These are phyloP conservation scores for Pherbina coryleti DNA, from an alignment of 2,888 invertebrate species.

Conservation along the genomic window DNA sequence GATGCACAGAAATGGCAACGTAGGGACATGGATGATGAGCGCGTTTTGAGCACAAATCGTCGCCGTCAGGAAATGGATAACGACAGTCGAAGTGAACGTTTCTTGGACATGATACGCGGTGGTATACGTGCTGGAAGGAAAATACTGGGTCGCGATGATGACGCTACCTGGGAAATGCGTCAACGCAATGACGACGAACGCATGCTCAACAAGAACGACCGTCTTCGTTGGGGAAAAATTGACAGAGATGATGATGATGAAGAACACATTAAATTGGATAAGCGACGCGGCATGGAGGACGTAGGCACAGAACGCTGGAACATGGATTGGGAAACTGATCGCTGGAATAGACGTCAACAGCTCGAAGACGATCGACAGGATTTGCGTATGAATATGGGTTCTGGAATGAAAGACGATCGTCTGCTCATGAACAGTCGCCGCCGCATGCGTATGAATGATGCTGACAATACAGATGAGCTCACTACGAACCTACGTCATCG, in stretches of 20 bases:
- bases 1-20: background rate
- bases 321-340: background rate
- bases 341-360: background rate
- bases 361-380: background rate
- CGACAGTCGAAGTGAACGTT: background rate
- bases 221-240: background rate
- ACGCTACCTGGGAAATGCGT: background rate
- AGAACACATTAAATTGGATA: background rate
- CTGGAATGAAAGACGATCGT: background rate
- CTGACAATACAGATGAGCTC: background rate
- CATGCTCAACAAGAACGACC: background rate
- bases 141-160: background rate
- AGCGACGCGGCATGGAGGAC: slow-evolving; percentile 20
- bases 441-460: background rate
- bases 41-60: slow-evolving; percentile 51
- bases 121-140: slow-evolving; percentile 8
- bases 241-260: background rate
- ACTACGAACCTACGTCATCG: slow-evolving; percentile 41
- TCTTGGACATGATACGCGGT: background rate
- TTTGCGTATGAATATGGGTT: background rate
- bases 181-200: background rate
- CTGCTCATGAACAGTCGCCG: background rate
- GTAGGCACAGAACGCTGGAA: slow-evolving; percentile 1
- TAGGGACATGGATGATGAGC: slow-evolving; percentile 50
- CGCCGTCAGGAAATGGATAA: slow-evolving; percentile 46